Percentiles rank a stretch among this genome's conserved stretches.
Evolutionary conservation across 1,140 invertebrate genomes (phyloP).

Genomic region (Cyclargus thomasi): DNA sequence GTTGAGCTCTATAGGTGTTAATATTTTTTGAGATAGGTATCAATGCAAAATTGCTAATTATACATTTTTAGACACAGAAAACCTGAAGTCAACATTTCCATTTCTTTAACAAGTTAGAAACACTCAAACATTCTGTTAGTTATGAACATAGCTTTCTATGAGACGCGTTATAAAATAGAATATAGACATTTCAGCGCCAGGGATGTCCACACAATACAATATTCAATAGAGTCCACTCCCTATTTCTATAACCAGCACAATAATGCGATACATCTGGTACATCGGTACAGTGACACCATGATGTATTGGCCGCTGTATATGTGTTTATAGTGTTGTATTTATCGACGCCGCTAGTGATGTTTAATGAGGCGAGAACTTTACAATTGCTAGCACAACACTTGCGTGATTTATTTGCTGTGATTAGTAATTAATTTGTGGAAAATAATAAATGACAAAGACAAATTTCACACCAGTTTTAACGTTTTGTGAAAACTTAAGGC

Average conservation of each 20-base stretch:
- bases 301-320: conserved; percentile 1
- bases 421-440: conserved; percentile 5
- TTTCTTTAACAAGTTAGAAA: too few relatives aligned
- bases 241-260: neutral
- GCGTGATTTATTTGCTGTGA: neutral
- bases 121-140: too few relatives aligned
- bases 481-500: too few relatives aligned
- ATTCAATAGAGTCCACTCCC: conserved; percentile 9
- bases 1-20: too few relatives aligned
- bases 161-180: too few relatives aligned
- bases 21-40: too few relatives aligned
- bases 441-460: neutral
- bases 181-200: too few relatives aligned
- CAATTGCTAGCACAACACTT: neutral
- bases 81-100: too few relatives aligned
- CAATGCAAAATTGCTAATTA: too few relatives aligned
- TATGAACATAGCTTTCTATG: too few relatives aligned
- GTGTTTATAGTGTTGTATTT: conserved; percentile 32
- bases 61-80: too few relatives aligned
- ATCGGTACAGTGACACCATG: neutral
- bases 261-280: neutral
- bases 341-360: conserved; percentile 31
- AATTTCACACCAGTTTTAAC: too few relatives aligned
- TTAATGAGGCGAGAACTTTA: neutral
- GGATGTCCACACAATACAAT: neutral